Conservation (phyloP, 2,888 invertebrate species). For the Drosophila phalerata region DNA sequence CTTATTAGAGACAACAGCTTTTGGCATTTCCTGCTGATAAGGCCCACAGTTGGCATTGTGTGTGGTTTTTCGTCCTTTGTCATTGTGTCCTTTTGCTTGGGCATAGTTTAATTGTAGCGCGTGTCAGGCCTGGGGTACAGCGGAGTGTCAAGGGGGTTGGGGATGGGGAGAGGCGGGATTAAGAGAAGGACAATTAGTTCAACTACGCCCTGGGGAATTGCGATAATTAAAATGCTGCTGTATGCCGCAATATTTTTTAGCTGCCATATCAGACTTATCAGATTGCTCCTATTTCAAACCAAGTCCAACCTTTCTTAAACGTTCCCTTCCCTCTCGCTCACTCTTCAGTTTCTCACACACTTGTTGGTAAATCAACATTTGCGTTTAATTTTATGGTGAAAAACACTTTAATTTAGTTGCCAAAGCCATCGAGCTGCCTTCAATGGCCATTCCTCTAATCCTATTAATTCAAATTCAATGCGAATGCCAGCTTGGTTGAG, state of each 20-base stretch:
- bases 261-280: conserved; percentile 70
- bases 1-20: conserved; percentile 51
- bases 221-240: conserved; percentile 79
- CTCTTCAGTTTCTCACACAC: not conserved
- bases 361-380: conserved; percentile 71
- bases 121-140: conserved; percentile 43
- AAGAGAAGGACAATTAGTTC: conserved; percentile 70
- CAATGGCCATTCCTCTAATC: conserved; percentile 63
- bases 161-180: too few relatives aligned
- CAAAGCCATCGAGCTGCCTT: conserved; percentile 62
- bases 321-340: not conserved
- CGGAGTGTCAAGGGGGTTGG: conserved; percentile 13
- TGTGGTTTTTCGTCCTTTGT: conserved; percentile 40
- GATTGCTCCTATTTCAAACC: conserved; percentile 75
- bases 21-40: conserved; percentile 49
- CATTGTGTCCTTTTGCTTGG: conserved; percentile 47
- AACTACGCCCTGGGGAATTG: conserved; percentile 73
- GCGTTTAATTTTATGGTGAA: conserved; percentile 79
- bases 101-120: conserved; percentile 79
- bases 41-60: conserved; percentile 28
- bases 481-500: conserved; percentile 55
- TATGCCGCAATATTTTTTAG: conserved; percentile 79
- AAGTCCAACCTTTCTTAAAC: conserved; percentile 34
- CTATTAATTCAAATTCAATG: conserved; percentile 77
- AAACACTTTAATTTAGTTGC: conserved; percentile 79